These are phyloP conservation scores for Paracentrotus lividus DNA, from an alignment of 53 echinoderm and acorn worm genomes.

Conservation along the genomic window DNA sequence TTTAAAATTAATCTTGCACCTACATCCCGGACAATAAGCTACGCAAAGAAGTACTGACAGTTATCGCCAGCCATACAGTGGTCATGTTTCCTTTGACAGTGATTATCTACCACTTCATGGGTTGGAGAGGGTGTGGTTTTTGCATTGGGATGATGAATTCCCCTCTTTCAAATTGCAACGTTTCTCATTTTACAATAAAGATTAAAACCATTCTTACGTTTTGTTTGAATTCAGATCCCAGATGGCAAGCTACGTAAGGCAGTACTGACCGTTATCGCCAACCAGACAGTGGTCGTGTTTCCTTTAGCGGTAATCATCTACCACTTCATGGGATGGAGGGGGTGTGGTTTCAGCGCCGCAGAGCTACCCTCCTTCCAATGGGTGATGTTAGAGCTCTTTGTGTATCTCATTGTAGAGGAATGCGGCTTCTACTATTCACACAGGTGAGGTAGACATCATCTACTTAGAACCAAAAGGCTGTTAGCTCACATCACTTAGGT, in stretches of 20 bases:
- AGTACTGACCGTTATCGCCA: slow-evolving; percentile 85
- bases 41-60: slow-evolving; percentile 78
- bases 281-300: slow-evolving; percentile 86
- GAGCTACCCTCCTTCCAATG: slow-evolving; percentile 96
- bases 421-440: slow-evolving; percentile 90
- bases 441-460: slow-evolving; percentile 73
- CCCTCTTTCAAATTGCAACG: too few species aligned
- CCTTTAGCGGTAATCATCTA: slow-evolving; percentile 72
- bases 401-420: slow-evolving; percentile 89
- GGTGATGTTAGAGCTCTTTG: slow-evolving; percentile 92
- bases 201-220: too few species aligned
- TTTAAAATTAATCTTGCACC: too few species aligned
- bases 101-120: slow-evolving; percentile 72
- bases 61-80: slow-evolving; percentile 93
- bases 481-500: too few species aligned
- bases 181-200: too few species aligned
- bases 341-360: slow-evolving; percentile 71
- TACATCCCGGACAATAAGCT: slow-evolving; percentile 83
- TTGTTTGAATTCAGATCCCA: slow-evolving; percentile 82
- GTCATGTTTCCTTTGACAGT: slow-evolving; percentile 74
- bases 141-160: too few species aligned
- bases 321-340: slow-evolving; percentile 84
- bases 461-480: too few species aligned
- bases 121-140: slow-evolving; percentile 85
- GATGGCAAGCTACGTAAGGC: slow-evolving; percentile 82